phyloP scores from a whole-genome alignment of 2,888 invertebrate species.

The Phasia obesa region DNA sequence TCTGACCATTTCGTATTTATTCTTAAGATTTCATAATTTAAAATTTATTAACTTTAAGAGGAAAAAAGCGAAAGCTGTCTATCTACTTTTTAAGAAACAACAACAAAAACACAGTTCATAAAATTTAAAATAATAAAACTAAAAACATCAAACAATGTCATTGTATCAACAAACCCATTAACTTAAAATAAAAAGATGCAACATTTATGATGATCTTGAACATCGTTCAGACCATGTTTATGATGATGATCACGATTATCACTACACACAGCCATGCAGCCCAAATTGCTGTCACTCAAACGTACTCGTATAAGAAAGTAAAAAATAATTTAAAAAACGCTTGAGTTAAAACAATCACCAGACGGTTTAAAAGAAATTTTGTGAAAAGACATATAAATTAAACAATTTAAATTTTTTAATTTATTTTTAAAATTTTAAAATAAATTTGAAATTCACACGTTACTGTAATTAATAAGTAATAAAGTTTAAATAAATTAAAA shows the following conservation, averaged over 20 bases:
- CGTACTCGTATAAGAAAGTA: no score
- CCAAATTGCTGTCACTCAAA: constrained; percentile 3
- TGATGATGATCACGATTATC: constrained; percentile 42
- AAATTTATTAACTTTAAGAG: no score
- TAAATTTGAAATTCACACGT: no score
- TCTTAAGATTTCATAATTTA: no score
- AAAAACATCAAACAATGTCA: constrained; percentile 40
- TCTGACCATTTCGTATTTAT: no score
- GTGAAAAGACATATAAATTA: no score
- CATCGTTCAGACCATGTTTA: constrained; percentile 12
- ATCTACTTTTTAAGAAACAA: background rate
- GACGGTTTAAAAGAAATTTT: background rate
- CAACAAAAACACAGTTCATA: no score
- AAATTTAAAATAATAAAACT: background rate
- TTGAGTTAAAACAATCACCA: background rate
- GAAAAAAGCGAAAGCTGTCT: constrained; percentile 53
- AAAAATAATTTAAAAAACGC: constrained; percentile 6
- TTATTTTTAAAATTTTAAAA: no score
- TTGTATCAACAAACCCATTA: constrained; percentile 50
- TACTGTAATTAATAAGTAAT: no score
- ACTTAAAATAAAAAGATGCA: constrained; percentile 56
- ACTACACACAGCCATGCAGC: constrained; percentile 1
- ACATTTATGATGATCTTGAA: constrained; percentile 25
- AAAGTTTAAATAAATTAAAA: no score
- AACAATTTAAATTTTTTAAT: no score